phyloP scores from a whole-genome alignment of 1,140 invertebrate species.

The Mya arenaria region DNA sequence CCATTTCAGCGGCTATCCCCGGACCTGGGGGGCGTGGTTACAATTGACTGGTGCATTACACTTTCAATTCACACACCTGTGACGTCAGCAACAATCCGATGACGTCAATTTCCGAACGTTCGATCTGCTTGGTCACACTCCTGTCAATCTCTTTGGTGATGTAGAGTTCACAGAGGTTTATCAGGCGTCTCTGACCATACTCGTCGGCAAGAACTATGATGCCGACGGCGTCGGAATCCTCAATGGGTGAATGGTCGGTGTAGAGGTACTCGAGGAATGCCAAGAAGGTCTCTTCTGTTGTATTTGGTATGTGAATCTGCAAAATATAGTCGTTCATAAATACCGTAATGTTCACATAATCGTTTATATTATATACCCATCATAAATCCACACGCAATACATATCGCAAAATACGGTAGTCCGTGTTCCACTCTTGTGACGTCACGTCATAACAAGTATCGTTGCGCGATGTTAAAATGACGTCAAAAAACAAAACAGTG shows the following conservation, averaged over 20 bases:
- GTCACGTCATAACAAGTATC: background rate
- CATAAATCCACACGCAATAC: too few species aligned
- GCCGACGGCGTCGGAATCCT: constrained; percentile 70
- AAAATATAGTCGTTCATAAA: too few species aligned
- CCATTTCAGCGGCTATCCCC: too few species aligned
- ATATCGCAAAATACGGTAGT: too few species aligned
- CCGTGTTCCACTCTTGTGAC: too few species aligned
- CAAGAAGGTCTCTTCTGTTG: constrained; percentile 69
- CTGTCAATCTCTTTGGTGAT: constrained; percentile 77
- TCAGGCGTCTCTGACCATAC: constrained; percentile 70
- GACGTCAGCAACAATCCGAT: constrained; percentile 74
- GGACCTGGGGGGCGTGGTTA: too few species aligned
- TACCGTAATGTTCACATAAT: too few species aligned
- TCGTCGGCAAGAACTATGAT: constrained; percentile 73
- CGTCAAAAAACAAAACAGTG: background rate
- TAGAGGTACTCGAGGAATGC: constrained; percentile 77
- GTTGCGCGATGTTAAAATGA: background rate
- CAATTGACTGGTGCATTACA: too few species aligned
- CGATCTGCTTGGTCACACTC: constrained; percentile 69
- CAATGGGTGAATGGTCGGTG: constrained; percentile 77
- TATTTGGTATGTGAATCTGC: constrained; percentile 67
- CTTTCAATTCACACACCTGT: constrained; percentile 61
- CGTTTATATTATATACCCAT: too few species aligned
- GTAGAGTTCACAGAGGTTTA: constrained; percentile 77
- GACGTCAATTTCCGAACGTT: constrained; percentile 76